Evolutionary conservation across 2,113 vertebrate genomes (phyloP), one percentile per base, ranked within the genome.

Genomic region (Maccullochella peelii): DNA sequence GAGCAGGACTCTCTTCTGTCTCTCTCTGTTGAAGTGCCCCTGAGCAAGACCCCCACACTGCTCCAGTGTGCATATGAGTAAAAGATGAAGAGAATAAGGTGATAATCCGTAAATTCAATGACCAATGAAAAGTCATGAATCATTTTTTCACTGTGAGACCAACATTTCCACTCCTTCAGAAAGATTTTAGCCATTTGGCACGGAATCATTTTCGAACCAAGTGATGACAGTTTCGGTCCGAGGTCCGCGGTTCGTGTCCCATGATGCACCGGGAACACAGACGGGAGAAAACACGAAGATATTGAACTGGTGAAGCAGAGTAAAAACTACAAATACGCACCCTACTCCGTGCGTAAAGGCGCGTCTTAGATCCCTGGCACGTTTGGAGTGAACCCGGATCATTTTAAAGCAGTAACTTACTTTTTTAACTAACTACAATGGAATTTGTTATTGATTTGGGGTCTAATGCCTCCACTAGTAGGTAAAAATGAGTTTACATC

Each of bases 301-400:
- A 30, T 2, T 33, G 25, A 16, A 4, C 23, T 5, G 18, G 4
- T 47, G 18, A 44, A 23, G 21, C 23, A 3, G 42, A 0, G 2
- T 9, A 30, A 3, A 25, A 20, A 33, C 68, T 63, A 20, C 5
- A 30, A 50, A 30, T 38, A 15, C 66, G 70, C 71, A 18, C 57
- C n/a, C 6, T 7, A 23, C 57, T 36, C 1, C 20, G 81, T 61
- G 84, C 84, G 67, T 77, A 71, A 88, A 82, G 2, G 63, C 78
- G 75, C 79, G 14, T 49, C 57, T 63, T 8, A 3, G 33, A 20
- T 59, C 38, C 3, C 4, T 44, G 58, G 11, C 11, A 18, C 11
- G 2, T 30, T n/a, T 55, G 12, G 4, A 40, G 47, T 6, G 55
- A 63, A 52, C 10, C 11, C 2, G 16, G 12, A 63, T 57, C 30